These are phyloP conservation scores for Pangasius sanitwongsei DNA, from an alignment of 2,797 vertebrate species.

Conservation along the genomic window DNA sequence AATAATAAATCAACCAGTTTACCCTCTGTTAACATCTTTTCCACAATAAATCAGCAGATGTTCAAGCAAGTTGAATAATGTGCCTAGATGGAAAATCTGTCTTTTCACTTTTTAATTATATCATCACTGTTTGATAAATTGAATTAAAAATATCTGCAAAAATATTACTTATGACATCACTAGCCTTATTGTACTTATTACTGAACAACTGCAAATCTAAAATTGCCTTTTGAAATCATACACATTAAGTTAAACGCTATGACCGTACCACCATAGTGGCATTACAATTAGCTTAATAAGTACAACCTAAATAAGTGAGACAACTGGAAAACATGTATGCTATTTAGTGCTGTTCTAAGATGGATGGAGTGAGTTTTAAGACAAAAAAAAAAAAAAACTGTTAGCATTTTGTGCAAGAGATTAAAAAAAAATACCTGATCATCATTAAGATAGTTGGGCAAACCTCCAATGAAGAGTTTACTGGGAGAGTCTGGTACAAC, in stretches of 20 bases:
- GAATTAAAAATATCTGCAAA: background rate
- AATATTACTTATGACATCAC: background rate
- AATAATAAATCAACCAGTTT: background rate
- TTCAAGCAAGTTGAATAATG: background rate
- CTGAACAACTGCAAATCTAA: background rate
- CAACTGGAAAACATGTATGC: background rate
- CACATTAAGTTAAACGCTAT: background rate
- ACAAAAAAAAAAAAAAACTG: slow-evolving; percentile 5
- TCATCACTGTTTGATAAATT: background rate
- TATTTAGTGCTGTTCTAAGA: slow-evolving; percentile 11
- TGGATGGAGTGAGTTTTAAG: slow-evolving; percentile 13
- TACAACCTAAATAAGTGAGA: slow-evolving; percentile 5
- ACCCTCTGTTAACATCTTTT: background rate
- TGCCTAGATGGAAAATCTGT: background rate
- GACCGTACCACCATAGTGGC: background rate
- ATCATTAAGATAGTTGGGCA: slow-evolving; percentile 79
- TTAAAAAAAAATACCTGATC: slow-evolving; percentile 73
- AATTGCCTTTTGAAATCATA: background rate
- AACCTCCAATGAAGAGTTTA: slow-evolving; percentile 80
- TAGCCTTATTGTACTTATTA: background rate
- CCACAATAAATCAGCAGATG: background rate
- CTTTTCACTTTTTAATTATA: background rate
- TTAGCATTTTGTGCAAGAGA: slow-evolving; percentile 1
- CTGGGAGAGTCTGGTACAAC: slow-evolving; percentile 81
- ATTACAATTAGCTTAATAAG: background rate